These are phyloP conservation scores for Drosophila helvetica DNA, from an alignment of 2,888 invertebrate genomes.

Conservation along the genomic window DNA sequence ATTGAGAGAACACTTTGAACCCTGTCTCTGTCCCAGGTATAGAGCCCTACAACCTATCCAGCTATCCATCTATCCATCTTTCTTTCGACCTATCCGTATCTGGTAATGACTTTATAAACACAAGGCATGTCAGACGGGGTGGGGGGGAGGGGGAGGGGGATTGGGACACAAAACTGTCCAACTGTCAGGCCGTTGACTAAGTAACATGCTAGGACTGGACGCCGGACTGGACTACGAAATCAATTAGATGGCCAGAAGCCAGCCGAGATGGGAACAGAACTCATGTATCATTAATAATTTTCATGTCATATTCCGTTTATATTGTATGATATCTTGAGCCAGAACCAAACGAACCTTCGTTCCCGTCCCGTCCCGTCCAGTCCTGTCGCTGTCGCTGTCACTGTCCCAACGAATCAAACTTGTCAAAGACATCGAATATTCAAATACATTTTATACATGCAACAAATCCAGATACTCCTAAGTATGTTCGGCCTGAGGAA, in stretches of 20 bases:
- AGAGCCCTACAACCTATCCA: no score
- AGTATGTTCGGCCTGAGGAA: slow-evolving; percentile 1
- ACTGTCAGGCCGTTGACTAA: slow-evolving; percentile 62
- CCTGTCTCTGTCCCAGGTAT: background rate
- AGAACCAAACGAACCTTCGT: slow-evolving; percentile 21
- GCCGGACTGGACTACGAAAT: slow-evolving; percentile 47
- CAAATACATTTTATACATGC: slow-evolving; percentile 71
- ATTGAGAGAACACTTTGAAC: slow-evolving; percentile 26
- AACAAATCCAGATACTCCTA: slow-evolving; percentile 32
- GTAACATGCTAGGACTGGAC: slow-evolving; percentile 43
- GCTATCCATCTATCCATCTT: background rate
- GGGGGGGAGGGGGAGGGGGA: slow-evolving; percentile 22
- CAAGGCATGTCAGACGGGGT: slow-evolving; percentile 43
- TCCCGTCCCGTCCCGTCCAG: background rate
- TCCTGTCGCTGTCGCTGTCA: slow-evolving; percentile 46
- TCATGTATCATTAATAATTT: slow-evolving; percentile 78
- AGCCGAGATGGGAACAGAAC: slow-evolving; percentile 42
- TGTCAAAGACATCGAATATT: slow-evolving; percentile 69
- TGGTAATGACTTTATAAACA: slow-evolving; percentile 75
- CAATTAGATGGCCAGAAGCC: slow-evolving; percentile 62
- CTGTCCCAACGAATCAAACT: slow-evolving; percentile 42
- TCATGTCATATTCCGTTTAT: slow-evolving; percentile 68
- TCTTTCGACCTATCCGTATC: slow-evolving; percentile 10
- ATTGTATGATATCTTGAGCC: slow-evolving; percentile 58
- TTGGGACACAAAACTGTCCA: slow-evolving; percentile 54